Evolutionary conservation across 2,113 vertebrate species (phyloP).

Genomic region (Calyptomena viridis): DNA sequence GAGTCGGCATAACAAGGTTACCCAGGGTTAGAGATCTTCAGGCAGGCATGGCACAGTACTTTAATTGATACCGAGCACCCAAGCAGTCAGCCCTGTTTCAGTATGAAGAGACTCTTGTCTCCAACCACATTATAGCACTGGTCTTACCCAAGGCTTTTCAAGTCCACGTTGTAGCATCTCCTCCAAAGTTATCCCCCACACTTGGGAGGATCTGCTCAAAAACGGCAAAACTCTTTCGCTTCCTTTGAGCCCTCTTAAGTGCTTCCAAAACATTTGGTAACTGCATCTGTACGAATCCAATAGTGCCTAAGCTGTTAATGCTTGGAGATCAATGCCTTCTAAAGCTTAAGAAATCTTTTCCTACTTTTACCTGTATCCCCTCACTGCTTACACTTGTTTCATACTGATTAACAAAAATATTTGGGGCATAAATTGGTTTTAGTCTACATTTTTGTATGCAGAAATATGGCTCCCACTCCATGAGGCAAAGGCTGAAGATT

Average conservation of each 20-base stretch:
- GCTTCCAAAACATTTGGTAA: background rate
- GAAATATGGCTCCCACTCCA: background rate
- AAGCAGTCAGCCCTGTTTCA: background rate
- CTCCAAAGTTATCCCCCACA: background rate
- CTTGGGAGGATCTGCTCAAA: background rate
- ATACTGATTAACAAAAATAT: background rate
- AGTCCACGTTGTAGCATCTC: background rate
- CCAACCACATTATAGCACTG: rapidly evolving
- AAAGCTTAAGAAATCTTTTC: background rate
- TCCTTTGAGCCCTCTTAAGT: background rate
- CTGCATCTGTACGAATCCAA: background rate
- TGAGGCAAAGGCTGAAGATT: background rate
- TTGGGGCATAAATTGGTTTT: background rate
- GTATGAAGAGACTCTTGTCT: background rate
- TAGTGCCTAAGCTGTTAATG: background rate
- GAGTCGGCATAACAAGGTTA: background rate
- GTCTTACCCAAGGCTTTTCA: background rate
- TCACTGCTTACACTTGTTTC: background rate
- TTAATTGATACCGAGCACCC: background rate
- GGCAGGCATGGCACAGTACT: background rate
- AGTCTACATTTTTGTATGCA: background rate
- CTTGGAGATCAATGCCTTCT: background rate
- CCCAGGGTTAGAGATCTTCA: rapidly evolving
- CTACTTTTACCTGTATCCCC: background rate
- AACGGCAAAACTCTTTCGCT: background rate